Percentiles rank a stretch among this genome's conserved stretches.
Evolutionary conservation across 2,888 invertebrate species (phyloP).

Genomic region (Tiphia femorata): DNA sequence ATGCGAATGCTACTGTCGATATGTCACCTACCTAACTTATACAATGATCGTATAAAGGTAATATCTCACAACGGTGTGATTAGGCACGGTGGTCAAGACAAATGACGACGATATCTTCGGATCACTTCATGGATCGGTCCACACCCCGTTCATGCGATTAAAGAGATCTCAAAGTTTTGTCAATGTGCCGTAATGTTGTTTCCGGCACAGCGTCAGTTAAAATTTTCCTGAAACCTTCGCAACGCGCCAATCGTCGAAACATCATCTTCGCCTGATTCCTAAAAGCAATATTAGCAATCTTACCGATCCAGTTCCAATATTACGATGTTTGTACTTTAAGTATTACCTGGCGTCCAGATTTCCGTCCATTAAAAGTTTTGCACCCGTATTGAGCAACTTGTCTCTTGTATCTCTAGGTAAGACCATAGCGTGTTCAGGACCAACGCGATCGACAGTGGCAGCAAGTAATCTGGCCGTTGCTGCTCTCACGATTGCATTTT

Average conservation of each 20-base stretch:
- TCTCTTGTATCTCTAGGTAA: slow-evolving; percentile 84
- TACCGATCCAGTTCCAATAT: neutral
- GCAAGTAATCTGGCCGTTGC: slow-evolving; percentile 85
- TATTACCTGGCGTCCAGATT: slow-evolving; percentile 84
- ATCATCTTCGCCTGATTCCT: slow-evolving; percentile 83
- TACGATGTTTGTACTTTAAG: slow-evolving; percentile 2
- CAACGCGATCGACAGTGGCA: slow-evolving; percentile 79
- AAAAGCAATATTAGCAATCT: slow-evolving; percentile 20
- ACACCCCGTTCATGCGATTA: slow-evolving; percentile 45
- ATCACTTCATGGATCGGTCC: neutral
- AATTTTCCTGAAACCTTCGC: slow-evolving; percentile 81
- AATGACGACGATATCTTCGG: no score
- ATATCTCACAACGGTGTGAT: no score
- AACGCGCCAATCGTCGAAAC: slow-evolving; percentile 79
- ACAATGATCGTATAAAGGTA: no score
- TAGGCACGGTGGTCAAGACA: no score
- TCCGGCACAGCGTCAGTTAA: slow-evolving; percentile 85
- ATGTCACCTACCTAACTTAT: no score
- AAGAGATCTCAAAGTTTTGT: slow-evolving; percentile 81
- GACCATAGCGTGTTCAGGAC: slow-evolving; percentile 79
- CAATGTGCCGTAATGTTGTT: slow-evolving; percentile 84
- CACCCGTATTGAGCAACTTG: slow-evolving; percentile 83
- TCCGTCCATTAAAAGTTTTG: slow-evolving; percentile 88
- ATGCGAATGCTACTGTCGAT: neutral
- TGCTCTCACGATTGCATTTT: slow-evolving; percentile 89